Evolutionary conservation across 1,140 invertebrate genomes (phyloP), one percentile per base, ranked within the genome.

Genomic region (Aphaenogaster rudis): DNA sequence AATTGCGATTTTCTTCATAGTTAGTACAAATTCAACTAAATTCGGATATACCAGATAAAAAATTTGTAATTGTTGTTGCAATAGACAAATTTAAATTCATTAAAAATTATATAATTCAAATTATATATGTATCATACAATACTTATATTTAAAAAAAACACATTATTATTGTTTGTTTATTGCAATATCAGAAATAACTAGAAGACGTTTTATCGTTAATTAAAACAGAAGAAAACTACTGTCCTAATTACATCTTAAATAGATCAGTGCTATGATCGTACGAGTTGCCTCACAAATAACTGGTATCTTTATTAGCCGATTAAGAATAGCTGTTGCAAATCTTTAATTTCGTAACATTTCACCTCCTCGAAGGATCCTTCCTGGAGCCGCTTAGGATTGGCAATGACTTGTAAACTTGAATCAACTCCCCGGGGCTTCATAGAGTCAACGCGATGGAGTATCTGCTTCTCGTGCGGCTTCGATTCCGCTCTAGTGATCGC

Each of bases 391-490:
- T 54, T 67, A 45, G 39, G 28, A 28, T 72, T 33, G 21, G 21
- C 15, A 69, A 13, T 61, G 42, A 76, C 8, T 63, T 61, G 71
- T 33, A 74, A 61, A 76, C 52, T 36, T n/a, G 15, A 74, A 84
- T 74, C 69, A 61, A 76, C 54, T n/a, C 67, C n/a, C 9, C 17
- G n/a, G 80, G 67, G 67, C 11, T 82, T 74, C 7, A 15, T 42
- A 15, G 28, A 82, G 80, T 36, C 67, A 74, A 61, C 67, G 39
- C 39, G 11, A 4, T 71, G 7, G 17, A 61, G 21, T 74, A 61
- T 17, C 17, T 59, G 39, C 48, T 28, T 74, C 28, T 28, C 21
- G 48, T 52, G 36, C n/a, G n/a, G 4, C n/a, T 77, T 42, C 28
- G 7, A 39, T 78, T 7, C 7, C 21, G 74, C 33, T 45, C 50